These are phyloP conservation scores for Lysandra coridon DNA, from an alignment of 2,888 invertebrate species.

Conservation along the genomic window DNA sequence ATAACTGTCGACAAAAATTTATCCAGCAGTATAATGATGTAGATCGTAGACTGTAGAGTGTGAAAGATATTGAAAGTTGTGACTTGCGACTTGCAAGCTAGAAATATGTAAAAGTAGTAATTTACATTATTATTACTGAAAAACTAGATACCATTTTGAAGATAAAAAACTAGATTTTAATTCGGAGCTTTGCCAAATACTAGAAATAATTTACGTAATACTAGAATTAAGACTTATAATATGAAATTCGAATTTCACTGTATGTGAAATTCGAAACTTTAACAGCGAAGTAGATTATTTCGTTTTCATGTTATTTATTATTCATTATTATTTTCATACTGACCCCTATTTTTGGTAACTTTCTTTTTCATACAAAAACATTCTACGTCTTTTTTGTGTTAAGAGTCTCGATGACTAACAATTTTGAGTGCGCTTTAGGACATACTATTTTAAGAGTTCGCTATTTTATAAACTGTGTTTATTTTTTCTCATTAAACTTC, in stretches of 20 bases:
- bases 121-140: neutral
- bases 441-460: too few species aligned
- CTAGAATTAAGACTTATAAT: neutral
- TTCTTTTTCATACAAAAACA: constrained; percentile 24
- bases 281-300: constrained; percentile 16
- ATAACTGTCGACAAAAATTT: too few species aligned
- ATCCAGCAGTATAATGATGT: too few species aligned
- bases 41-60: too few species aligned
- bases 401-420: neutral
- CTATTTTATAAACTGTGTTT: too few species aligned
- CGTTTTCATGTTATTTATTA: constrained; percentile 18
- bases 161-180: neutral
- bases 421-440: neutral
- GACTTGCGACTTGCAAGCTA: neutral
- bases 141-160: neutral
- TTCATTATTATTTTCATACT: constrained; percentile 29
- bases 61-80: too few species aligned
- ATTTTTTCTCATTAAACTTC: too few species aligned
- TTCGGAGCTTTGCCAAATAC: neutral
- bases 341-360: constrained; percentile 22
- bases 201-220: neutral
- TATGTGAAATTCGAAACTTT: constrained; percentile 3
- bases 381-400: constrained; percentile 8
- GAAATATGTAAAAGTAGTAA: neutral
- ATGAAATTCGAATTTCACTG: too few species aligned